phyloP scores from a whole-genome alignment of 2,797 vertebrate species.

The Simalia tracyae region DNA sequence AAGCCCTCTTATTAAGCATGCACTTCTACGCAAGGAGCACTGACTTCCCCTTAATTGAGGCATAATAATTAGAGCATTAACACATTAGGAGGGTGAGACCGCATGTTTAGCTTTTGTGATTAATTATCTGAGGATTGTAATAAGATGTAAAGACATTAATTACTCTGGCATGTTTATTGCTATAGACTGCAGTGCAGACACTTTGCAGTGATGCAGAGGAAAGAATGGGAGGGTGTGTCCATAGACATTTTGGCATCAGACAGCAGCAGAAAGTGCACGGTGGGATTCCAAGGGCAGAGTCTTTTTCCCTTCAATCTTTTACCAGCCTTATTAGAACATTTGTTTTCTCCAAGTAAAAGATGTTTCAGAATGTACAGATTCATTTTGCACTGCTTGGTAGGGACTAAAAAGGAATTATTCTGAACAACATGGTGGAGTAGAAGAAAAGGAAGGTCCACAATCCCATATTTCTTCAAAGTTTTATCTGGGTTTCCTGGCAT shows the following conservation, averaged over 20 bases:
- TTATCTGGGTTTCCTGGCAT: neutral
- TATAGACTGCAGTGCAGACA: slow-evolving; percentile 64
- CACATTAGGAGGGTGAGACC: slow-evolving; percentile 81
- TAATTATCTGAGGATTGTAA: slow-evolving; percentile 83
- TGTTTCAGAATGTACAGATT: neutral
- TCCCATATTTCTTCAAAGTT: neutral
- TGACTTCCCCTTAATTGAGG: slow-evolving; percentile 79
- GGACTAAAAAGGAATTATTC: neutral
- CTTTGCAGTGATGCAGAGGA: slow-evolving; percentile 40
- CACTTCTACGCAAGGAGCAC: slow-evolving; percentile 72
- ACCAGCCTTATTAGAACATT: neutral
- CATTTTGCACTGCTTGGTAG: neutral
- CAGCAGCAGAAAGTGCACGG: neutral
- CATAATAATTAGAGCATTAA: slow-evolving; percentile 83
- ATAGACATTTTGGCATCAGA: neutral
- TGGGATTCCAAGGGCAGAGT: neutral
- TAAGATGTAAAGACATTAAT: slow-evolving; percentile 83
- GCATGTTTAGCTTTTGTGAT: slow-evolving; percentile 83
- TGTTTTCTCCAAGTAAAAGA: neutral
- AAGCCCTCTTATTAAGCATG: slow-evolving; percentile 69
- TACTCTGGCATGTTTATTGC: slow-evolving; percentile 76
- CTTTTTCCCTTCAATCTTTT: neutral
- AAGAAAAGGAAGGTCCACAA: neutral
- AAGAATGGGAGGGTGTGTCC: neutral
- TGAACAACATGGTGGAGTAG: neutral